Evolutionary conservation across 2,113 vertebrate species (phyloP).

Genomic region (Sialia sialis): DNA sequence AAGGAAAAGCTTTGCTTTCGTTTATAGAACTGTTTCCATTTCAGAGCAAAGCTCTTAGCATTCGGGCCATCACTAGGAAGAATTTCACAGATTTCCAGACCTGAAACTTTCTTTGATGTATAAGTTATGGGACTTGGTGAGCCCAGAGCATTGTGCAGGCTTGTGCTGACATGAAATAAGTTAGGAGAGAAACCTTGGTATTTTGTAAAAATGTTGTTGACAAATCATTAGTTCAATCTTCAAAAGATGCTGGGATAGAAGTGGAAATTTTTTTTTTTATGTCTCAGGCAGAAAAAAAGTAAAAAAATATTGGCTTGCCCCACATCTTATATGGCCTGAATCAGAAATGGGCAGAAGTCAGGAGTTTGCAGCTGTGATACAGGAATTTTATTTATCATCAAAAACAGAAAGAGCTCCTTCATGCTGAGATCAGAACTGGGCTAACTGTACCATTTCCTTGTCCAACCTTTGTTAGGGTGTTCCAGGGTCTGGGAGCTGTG

Average conservation of each 20-base stretch:
- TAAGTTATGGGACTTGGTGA: background rate
- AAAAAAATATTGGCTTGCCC: background rate
- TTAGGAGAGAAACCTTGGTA: background rate
- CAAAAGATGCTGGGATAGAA: conserved; percentile 33
- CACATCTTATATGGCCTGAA: conserved; percentile 1
- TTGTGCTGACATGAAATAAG: conserved; percentile 8
- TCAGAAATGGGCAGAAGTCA: conserved; percentile 24
- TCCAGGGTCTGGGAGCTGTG: background rate
- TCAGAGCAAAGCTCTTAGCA: background rate
- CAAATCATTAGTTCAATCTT: conserved; percentile 45
- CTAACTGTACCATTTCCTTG: conserved; percentile 5
- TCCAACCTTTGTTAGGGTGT: conserved; percentile 23
- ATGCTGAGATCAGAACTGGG: conserved; percentile 60
- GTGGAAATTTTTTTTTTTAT: background rate
- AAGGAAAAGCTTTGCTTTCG: background rate
- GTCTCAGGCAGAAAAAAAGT: background rate
- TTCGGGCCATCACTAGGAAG: background rate
- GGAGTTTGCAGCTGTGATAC: conserved; percentile 17
- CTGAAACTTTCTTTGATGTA: conserved; percentile 2
- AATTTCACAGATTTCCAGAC: conserved; percentile 3
- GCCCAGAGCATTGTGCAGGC: background rate
- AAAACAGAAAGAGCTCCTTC: conserved; percentile 56
- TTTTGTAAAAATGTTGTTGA: conserved; percentile 41
- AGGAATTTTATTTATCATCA: conserved; percentile 56
- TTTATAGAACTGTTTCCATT: background rate